Base-by-base conservation (phyloP, 1,140 invertebrate species). In the Aleiodes sp. region DNA sequence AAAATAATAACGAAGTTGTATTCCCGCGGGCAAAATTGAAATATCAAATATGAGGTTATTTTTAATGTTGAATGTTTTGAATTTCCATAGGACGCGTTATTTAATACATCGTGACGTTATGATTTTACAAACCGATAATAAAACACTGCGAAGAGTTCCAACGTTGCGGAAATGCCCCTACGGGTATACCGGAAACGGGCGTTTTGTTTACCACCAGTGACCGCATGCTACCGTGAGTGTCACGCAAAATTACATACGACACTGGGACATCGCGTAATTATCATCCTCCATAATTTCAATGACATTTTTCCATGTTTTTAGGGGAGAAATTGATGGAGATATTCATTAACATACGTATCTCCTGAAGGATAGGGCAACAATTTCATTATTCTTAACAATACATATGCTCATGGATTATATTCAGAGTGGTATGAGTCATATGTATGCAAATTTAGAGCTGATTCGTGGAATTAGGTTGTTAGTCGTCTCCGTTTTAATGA, bases 211-310 rank as follows among this genome's bases (percentile, higher is more conserved):
- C 56, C 65, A 31, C 26, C 56, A 52, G 46, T 52, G 56, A 68
- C 65, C 65, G 57, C 65, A 37, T 68, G 56, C 52, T 21, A 52
- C 46, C 46, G 46, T 21, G 52, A 60, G 65, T 60, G 65, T 68
- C 65, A 68, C 65, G 65, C 65, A 68, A 52, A 60, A 68, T 68
- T 68, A 68, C 65, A 60, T 57, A 31, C 56, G 33, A 68, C 65
- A 37, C 56, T 37, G 46, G 6, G 14, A 35, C n/a, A 26, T 14
- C 65, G 56, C 35, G 52, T 60, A 59, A 68, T 68, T 68, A 68
- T 39, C 16, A 60, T 56, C 10, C 41, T 68, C 28, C 16, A 26
- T 52, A n/a, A 60, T 57, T 37, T 39, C n/a, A 28, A 28, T 35
- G 46, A 26, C 56, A 24, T 26, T 66, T 63, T 39, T 28, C 35